phyloP scores from a whole-genome alignment of 2,113 vertebrate genomes.

The Cranoglanis bouderius region DNA sequence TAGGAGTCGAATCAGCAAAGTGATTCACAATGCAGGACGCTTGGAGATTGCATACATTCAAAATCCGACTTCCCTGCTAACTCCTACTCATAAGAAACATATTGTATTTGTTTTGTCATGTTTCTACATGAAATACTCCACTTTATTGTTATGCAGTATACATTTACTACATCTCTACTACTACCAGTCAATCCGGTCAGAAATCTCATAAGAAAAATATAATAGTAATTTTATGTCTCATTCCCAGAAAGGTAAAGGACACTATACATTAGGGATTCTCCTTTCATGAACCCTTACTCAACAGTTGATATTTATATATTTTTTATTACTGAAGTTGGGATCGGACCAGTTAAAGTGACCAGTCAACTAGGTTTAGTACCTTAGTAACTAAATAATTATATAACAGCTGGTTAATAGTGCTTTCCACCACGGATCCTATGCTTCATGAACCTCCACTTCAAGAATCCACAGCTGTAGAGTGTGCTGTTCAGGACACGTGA shows the following conservation, averaged over 20 bases:
- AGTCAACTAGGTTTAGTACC: not conserved
- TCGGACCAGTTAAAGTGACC: not conserved
- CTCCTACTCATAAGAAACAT: not conserved
- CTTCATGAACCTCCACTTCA: not conserved
- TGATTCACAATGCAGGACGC: not conserved
- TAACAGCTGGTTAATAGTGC: not conserved
- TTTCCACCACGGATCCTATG: not conserved
- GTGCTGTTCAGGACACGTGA: not conserved
- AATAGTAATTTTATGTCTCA: not conserved
- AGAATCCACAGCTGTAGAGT: not conserved
- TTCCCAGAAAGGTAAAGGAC: not conserved
- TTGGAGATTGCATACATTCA: not conserved
- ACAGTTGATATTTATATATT: not conserved
- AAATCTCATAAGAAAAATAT: not conserved
- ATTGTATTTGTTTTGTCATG: not conserved
- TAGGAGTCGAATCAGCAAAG: constrained; percentile 1
- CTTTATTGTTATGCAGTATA: not conserved
- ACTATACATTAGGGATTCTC: not conserved
- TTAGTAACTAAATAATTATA: not conserved
- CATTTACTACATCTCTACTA: not conserved
- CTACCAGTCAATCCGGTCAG: not conserved
- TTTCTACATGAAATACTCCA: not conserved
- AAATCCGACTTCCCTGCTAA: not conserved
- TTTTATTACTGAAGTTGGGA: not conserved
- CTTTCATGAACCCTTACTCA: not conserved